These are phyloP conservation scores for Notolabrus celidotus DNA, from an alignment of 2,797 vertebrate genomes.

Conservation along the genomic window DNA sequence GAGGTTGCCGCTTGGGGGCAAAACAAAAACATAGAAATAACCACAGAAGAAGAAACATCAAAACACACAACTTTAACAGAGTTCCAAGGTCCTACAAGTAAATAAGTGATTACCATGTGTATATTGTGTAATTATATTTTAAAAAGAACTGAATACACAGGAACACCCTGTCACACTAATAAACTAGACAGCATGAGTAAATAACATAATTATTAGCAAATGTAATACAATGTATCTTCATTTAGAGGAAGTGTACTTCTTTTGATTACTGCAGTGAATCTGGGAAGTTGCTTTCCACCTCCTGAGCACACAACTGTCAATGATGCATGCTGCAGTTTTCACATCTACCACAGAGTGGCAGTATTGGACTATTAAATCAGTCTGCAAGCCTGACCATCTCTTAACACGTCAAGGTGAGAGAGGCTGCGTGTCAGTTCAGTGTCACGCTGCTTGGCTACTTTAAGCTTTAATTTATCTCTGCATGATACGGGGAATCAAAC, in stretches of 20 bases:
- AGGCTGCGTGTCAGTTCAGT: constrained; percentile 23
- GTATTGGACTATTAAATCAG: constrained; percentile 20
- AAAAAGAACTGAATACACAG: too few species aligned
- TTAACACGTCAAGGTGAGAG: constrained; percentile 40
- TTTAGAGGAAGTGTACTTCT: background rate
- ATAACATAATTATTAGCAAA: too few species aligned
- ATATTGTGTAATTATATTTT: too few species aligned
- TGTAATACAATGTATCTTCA: too few species aligned
- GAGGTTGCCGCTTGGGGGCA: too few species aligned
- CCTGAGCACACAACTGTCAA: background rate
- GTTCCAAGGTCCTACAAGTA: too few species aligned
- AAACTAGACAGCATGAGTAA: too few species aligned
- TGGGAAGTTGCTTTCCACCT: background rate
- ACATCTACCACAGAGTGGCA: constrained; percentile 56
- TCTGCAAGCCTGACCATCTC: background rate
- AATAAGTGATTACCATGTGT: too few species aligned
- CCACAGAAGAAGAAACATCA: too few species aligned
- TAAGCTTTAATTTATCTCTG: background rate
- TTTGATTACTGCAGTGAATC: background rate
- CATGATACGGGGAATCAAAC: constrained; percentile 1
- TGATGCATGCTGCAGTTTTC: constrained; percentile 17
- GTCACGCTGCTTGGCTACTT: background rate
- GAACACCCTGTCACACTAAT: too few species aligned
- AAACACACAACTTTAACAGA: too few species aligned
- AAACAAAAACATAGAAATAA: too few species aligned